phyloP scores from a whole-genome alignment of 1,140 invertebrate genomes.

The Ectropis grisescens region DNA sequence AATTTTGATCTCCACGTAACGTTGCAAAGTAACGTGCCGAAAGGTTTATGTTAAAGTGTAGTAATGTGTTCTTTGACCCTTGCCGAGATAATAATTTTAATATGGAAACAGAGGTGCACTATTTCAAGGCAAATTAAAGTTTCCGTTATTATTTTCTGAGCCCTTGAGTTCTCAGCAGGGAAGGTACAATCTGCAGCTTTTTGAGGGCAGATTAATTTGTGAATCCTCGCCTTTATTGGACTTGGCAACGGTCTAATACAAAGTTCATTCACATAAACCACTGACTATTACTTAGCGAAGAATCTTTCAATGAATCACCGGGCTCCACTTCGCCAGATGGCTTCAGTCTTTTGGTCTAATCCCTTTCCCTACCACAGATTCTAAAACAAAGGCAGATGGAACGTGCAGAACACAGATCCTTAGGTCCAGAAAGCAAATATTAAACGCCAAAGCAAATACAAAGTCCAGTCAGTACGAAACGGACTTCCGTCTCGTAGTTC shows the following conservation, averaged over 20 bases:
- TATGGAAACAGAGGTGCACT: slow-evolving; percentile 51
- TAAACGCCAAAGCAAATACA: too few species aligned
- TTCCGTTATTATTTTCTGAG: slow-evolving; percentile 47
- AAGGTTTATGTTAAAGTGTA: slow-evolving; percentile 46
- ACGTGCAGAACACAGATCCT: too few species aligned
- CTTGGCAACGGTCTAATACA: too few species aligned
- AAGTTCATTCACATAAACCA: slow-evolving; percentile 2
- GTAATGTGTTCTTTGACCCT: slow-evolving; percentile 58
- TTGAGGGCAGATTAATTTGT: too few species aligned
- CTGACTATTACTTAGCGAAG: slow-evolving; percentile 9
- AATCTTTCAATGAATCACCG: slow-evolving; percentile 3
- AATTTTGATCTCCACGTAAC: slow-evolving; percentile 38
- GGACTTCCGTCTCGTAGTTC: too few species aligned
- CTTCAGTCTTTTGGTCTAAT: slow-evolving; percentile 23
- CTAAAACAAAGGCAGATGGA: too few species aligned
- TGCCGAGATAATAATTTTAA: slow-evolving; percentile 52
- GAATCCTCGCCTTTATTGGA: too few species aligned
- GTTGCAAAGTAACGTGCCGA: slow-evolving; percentile 42
- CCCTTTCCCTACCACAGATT: too few species aligned
- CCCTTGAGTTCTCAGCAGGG: slow-evolving; percentile 23
- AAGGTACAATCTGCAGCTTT: too few species aligned
- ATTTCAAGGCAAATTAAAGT: slow-evolving; percentile 54
- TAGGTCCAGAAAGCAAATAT: too few species aligned
- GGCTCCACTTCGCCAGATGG: slow-evolving; percentile 28
- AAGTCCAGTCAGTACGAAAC: too few species aligned